Conservation (phyloP, 92 coral and sea anemone species). For the Meandrina meandrites region DNA sequence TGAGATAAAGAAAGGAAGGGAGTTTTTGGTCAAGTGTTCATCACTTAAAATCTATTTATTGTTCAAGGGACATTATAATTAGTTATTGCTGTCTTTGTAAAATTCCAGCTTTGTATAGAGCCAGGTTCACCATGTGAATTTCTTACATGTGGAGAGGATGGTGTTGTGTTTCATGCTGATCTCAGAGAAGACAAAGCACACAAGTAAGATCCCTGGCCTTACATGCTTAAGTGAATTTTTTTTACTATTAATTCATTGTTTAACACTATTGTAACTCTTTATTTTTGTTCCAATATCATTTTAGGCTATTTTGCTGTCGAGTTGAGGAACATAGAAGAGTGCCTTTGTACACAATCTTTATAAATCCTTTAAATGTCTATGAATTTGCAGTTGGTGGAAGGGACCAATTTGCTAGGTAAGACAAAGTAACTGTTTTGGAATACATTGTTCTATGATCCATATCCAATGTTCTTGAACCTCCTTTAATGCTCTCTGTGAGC, state of each 20-base stretch:
- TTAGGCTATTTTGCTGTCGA: slow-evolving; percentile 91
- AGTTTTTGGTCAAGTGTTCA: too few relatives aligned
- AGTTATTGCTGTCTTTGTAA: background rate
- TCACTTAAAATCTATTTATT: too few relatives aligned
- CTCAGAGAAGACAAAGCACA: slow-evolving; percentile 88
- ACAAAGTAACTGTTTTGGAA: background rate
- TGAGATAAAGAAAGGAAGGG: too few relatives aligned
- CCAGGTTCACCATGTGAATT: slow-evolving; percentile 94
- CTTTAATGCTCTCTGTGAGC: too few relatives aligned
- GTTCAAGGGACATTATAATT: background rate
- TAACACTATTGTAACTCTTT: background rate
- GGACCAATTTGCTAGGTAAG: slow-evolving; percentile 89
- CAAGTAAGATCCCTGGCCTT: slow-evolving; percentile 58
- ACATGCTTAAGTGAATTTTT: background rate
- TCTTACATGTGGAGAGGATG: slow-evolving; percentile 99
- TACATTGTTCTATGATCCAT: background rate
- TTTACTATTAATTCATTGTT: background rate
- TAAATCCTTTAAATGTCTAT: slow-evolving; percentile 83
- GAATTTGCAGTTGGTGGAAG: slow-evolving; percentile 99
- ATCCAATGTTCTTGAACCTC: background rate
- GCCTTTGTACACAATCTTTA: slow-evolving; percentile 89
- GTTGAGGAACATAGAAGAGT: slow-evolving; percentile 82
- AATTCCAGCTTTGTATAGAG: slow-evolving; percentile 86
- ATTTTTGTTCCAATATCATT: background rate
- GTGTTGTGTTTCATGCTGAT: slow-evolving; percentile 83